A percentile compares a stretch with the other conserved stretches of the same genome.
These are phyloP conservation scores for Calonectris borealis DNA, from an alignment of 2,113 vertebrate species.

Conservation along the genomic window DNA sequence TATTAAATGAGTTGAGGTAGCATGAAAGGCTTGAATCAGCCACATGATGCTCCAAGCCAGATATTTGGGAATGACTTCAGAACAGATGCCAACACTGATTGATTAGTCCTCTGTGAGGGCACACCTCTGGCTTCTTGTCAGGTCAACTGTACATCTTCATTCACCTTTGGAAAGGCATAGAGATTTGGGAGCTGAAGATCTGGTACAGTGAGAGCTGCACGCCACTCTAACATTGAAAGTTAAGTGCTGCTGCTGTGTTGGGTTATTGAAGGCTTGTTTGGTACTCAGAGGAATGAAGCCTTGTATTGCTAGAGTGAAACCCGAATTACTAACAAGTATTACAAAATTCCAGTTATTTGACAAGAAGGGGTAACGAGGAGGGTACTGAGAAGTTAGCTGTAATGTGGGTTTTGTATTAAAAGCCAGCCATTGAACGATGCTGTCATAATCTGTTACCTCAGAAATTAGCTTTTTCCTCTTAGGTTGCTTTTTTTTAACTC, in stretches of 20 bases:
- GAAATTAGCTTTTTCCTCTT: neutral
- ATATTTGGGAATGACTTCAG: neutral
- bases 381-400: neutral
- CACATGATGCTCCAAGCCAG: neutral
- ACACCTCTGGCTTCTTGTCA: neutral
- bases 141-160: neutral
- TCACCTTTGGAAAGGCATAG: neutral
- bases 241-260: neutral
- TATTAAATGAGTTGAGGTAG: neutral
- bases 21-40: neutral
- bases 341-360: neutral
- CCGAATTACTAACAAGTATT: neutral
- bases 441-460: neutral
- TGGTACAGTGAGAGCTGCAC: neutral
- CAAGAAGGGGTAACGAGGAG: neutral
- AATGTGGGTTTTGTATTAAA: neutral
- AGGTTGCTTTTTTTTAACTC: neutral
- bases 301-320: neutral
- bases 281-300: neutral
- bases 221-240: neutral
- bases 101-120: neutral
- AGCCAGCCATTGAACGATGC: neutral
- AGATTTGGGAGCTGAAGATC: neutral
- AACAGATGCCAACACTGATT: neutral
- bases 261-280: neutral